Conservation (phyloP, 2,113 vertebrate genomes). For the Puma concolor region DNA sequence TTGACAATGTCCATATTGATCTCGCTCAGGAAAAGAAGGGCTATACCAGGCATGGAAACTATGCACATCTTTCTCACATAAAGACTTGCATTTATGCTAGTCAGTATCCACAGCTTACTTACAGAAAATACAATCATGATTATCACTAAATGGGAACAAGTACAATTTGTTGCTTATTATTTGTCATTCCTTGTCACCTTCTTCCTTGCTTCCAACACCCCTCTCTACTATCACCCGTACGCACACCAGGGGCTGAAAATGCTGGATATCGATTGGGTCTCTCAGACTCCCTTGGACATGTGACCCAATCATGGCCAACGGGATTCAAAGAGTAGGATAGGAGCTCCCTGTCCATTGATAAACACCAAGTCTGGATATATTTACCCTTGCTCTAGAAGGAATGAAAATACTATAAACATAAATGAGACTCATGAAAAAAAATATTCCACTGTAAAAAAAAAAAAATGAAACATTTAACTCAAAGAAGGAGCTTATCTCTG, state of each 20-base stretch:
- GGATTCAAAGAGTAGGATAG: background rate
- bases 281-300: background rate
- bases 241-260: background rate
- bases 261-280: background rate
- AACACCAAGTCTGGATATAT: background rate
- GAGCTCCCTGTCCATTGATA: background rate
- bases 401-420: background rate
- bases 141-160: background rate
- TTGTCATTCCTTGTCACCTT: background rate
- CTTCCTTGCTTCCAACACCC: background rate
- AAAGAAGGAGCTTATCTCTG: background rate
- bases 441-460: background rate
- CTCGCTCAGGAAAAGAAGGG: background rate
- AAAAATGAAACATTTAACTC: conserved; percentile 16
- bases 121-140: background rate
- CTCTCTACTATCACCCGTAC: too few species aligned
- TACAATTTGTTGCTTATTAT: background rate
- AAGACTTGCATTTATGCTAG: background rate
- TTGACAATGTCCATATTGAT: background rate
- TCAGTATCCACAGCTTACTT: background rate
- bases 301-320: background rate
- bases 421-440: background rate
- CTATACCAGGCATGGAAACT: background rate
- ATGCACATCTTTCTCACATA: background rate
- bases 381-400: background rate